Base-by-base conservation (phyloP, 53 echinoderm and acorn worm genomes). In the Henricia sp. region DNA sequence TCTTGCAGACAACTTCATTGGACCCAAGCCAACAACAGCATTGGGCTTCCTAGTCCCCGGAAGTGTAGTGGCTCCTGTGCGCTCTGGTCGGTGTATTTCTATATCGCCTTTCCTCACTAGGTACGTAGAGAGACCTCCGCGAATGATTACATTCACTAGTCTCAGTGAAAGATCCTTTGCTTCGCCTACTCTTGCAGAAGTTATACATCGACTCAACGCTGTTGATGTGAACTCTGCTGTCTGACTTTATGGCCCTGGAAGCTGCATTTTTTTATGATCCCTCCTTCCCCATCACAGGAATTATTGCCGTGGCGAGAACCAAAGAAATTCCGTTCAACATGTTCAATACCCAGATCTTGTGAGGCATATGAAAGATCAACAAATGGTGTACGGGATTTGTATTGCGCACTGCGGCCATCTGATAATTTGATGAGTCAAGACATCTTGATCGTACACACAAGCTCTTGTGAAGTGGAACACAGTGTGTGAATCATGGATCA, bases 281-380 rank as follows among this genome's bases (percentile, higher is more conserved):
- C 82, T 20, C 70, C 82, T 26, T 87, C 88, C 27, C 88, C 88
- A 77, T 87, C 88, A 59, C 82, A 88, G 33, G 71, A 63, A 29
- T 71, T 82, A 38, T 82, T 88, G 34, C 82, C 71, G 58, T 88
- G 88, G 1, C 60, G 25, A 71, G 68, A 78, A 1, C 88, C 88
- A 71, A 82, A 88, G 32, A 68, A 88, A 42, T 82, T 60, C 24
- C 82, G 21, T 44, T 88, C 82, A 0, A 68, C 87, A 21, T 13
- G 34, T 11, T 29, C 19, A 9, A 86, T 64, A 1, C 50, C 65
- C 39, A 67, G 29, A 52, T 86, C 76, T 16, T 63, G 30, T 63
- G 63, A 63, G 32, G 52, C 87, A 52, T 17, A 57, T 10, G 78
- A 78, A n/a, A 87, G 1, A 55, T 87, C 77, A 37, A 46, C 58